Conservation (phyloP, 2,113 vertebrate genomes). For the Piliocolobus tephrosceles region DNA sequence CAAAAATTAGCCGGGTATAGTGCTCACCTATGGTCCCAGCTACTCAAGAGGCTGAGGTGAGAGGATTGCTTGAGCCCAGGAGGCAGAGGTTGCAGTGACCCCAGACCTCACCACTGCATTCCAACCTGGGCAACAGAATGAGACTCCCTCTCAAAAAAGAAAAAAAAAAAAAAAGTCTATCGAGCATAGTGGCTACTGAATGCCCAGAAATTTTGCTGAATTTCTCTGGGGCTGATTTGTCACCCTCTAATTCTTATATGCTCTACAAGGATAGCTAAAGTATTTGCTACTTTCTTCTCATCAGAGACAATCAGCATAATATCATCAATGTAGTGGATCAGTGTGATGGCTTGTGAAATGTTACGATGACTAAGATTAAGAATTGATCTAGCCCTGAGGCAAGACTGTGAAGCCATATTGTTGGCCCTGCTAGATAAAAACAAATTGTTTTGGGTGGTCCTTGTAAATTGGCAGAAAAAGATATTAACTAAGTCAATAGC, state of each 20-base stretch:
- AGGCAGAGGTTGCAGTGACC: no score
- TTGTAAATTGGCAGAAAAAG: background rate
- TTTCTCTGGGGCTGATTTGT: background rate
- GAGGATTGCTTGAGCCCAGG: no score
- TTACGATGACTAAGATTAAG: background rate
- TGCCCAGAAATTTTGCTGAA: background rate
- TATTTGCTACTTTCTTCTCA: background rate
- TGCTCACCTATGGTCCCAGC: no score
- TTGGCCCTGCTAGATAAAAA: background rate
- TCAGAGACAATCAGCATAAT: background rate
- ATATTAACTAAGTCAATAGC: background rate
- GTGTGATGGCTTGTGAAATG: background rate
- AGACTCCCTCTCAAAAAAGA: no score
- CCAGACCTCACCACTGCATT: no score
- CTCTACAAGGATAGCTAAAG: background rate
- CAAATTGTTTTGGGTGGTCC: background rate
- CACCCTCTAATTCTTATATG: background rate
- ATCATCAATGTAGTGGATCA: background rate
- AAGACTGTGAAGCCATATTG: background rate
- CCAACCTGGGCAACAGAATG: no score
- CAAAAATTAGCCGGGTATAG: no score
- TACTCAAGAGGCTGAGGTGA: no score
- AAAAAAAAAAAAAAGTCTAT: background rate
- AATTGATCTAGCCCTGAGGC: background rate
- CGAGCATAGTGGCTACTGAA: background rate